Percentiles rank a stretch among this genome's conserved stretches.
Evolutionary conservation across 1,140 invertebrate genomes (phyloP).

Genomic region (Homarus americanus): DNA sequence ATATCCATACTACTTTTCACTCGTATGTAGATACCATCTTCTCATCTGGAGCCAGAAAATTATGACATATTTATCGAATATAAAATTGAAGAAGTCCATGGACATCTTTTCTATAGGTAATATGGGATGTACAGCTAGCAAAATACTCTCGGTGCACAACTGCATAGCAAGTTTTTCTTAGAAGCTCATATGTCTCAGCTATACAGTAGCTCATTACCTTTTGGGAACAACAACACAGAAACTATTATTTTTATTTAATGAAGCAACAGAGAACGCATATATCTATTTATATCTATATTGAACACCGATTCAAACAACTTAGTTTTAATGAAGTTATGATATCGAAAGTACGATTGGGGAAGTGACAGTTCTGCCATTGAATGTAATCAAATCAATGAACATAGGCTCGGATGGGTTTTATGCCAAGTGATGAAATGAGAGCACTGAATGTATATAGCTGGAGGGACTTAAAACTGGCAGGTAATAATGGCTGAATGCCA

Average conservation of each 20-base stretch:
- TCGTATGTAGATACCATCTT: background rate
- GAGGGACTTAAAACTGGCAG: background rate
- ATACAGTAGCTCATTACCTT: constrained; percentile 46
- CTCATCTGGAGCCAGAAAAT: background rate
- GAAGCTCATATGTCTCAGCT: constrained; percentile 26
- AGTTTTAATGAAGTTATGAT: background rate
- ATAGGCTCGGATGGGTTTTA: constrained; percentile 31
- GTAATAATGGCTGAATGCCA: background rate
- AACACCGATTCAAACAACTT: constrained; percentile 23
- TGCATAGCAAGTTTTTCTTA: constrained; percentile 25
- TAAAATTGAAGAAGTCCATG: constrained; percentile 18
- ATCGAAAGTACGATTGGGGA: background rate
- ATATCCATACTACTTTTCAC: background rate
- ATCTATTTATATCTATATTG: constrained; percentile 3
- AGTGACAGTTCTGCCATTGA: background rate
- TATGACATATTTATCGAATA: constrained; percentile 6
- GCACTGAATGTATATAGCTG: background rate
- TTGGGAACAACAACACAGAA: constrained; percentile 52
- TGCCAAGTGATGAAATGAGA: background rate
- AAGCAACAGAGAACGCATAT: constrained; percentile 48
- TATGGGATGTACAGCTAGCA: constrained; percentile 31
- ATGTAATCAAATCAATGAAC: constrained; percentile 29
- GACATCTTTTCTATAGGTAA: constrained; percentile 24
- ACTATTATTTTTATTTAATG: constrained; percentile 16
- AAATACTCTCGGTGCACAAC: constrained; percentile 31